A percentile compares a stretch with the other conserved stretches of the same genome.
These are phyloP conservation scores for Brachirus orientalis DNA, from an alignment of 2,113 vertebrate species.

Conservation along the genomic window DNA sequence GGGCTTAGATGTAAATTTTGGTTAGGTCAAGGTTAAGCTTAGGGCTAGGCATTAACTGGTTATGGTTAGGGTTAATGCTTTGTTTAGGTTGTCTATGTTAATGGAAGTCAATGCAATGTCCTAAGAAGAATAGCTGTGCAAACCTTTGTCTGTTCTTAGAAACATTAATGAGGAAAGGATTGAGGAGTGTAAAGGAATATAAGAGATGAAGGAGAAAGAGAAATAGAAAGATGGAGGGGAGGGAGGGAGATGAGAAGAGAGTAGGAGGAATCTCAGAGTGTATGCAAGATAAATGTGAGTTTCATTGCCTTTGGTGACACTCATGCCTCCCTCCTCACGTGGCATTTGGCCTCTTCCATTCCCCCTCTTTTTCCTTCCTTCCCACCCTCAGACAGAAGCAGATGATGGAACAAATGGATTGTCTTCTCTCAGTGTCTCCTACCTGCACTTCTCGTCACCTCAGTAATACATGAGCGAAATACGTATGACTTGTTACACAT, in stretches of 20 bases:
- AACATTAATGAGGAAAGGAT: neutral
- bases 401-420: conserved; percentile 38
- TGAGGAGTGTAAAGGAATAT: neutral
- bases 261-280: neutral
- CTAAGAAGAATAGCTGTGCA: too few relatives aligned
- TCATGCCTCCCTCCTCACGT: conserved; percentile 37
- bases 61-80: too few relatives aligned
- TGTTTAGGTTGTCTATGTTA: too few relatives aligned
- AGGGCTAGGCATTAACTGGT: too few relatives aligned
- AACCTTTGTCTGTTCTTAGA: neutral
- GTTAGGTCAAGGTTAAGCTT: too few relatives aligned
- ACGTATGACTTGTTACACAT: conserved; percentile 23
- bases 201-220: neutral
- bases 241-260: too few relatives aligned
- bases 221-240: neutral
- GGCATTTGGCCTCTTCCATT: conserved; percentile 11
- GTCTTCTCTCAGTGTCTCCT: conserved; percentile 10
- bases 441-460: conserved; percentile 22
- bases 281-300: conserved; percentile 20
- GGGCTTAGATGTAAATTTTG: too few relatives aligned
- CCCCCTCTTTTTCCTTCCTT: neutral
- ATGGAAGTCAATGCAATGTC: too few relatives aligned
- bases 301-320: conserved; percentile 9
- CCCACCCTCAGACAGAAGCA: neutral
- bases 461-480: conserved; percentile 21